Evolutionary conservation across 2,797 vertebrate genomes (phyloP), one percentile per base, ranked within the genome.

Genomic region (Pseudomugil tenellus): DNA sequence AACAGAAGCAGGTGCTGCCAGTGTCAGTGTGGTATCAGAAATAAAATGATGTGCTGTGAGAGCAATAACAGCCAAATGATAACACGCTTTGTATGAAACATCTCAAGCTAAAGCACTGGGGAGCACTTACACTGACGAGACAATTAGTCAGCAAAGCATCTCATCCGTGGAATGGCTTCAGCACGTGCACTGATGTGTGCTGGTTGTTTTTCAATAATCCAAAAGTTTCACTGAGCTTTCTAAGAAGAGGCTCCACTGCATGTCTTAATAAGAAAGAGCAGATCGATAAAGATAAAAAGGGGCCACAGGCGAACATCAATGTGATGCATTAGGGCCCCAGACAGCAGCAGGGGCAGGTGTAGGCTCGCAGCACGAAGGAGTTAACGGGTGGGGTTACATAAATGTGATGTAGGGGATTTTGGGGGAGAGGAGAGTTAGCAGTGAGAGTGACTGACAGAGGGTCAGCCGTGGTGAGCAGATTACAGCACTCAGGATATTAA

Each of bases 401-500:
- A 90, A 87, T 84, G 82, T 73, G 82, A 83, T 83, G 77, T 41
- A 74, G 88, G 70, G 86, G 86, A 87, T 88, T 90, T 87, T 31
- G 67, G 77, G 77, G 72, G 81, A 58, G 63, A 70, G 61, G 66
- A 56, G 81, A 63, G 76, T 69, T 58, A 75, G 77, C 69, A 43
- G 80, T 39, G 72, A 77, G 76, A 82, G 70, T 78, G 85, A 84
- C 84, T 85, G 37, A 54, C 65, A 63, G 56, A 21, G 75, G 88
- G 86, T 90, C 90, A 89, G 80, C 87, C 71, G 6, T 48, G 70
- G 80, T 72, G 84, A 89, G 80, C 87, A 91, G 89, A 92, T 92
- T 92, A 92, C 69, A 89, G 89, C 89, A 91, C 90, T 92, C 87
- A 87, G 89, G 89, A 90, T 92, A 91, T 90, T 90, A 92, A 91